Evolutionary conservation across 2,888 invertebrate species (phyloP), one percentile per base, ranked within the genome.

Genomic region (Drosophila tripunctata): DNA sequence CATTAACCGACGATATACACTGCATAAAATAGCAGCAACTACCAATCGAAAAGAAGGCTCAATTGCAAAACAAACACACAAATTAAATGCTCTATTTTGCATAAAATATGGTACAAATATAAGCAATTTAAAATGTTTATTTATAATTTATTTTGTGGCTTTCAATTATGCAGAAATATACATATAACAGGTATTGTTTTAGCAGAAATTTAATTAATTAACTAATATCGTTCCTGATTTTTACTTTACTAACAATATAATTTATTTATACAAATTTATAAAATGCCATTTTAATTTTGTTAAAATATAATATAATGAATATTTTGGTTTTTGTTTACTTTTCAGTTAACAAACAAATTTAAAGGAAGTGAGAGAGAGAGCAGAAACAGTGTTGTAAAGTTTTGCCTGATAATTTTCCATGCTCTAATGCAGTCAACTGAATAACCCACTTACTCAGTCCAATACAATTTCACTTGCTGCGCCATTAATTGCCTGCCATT

Each of bases 1-100:
- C 45, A 62, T 47, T 57, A 54, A 35, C 27, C 52, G 19, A 51
- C 45, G 40, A 45, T 48, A 64, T 36, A 30, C n/a, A 36, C 21
- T 30, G 2, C 47, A 14, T 33, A 33, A 45, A 24, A 35, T 17
- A 47, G 27, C 27, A 41, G 14, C 31, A 36, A 41, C 27, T 24
- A 8, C 21, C 43, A 30, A 30, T 15, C 7, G 19, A 33, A 27
- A 19, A 44, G 21, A n/a, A 14, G 6, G n/a, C n/a, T n/a, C 7
- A 10, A 0, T 12, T 1, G 12, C 5, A 7, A 21, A 8, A 17
- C 7, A 12, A 4, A 10, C 5, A 33, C 4, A 10, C 14, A 22
- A n/a, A 33, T 0, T 27, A 7, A 7, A 58, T 27, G n/a, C 43
- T 33, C 54, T 55, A 17, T 15, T 4, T 7, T 2, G 19, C n/a